phyloP scores from a whole-genome alignment of 2,113 vertebrate genomes.

The Sceloporus tristichus region DNA sequence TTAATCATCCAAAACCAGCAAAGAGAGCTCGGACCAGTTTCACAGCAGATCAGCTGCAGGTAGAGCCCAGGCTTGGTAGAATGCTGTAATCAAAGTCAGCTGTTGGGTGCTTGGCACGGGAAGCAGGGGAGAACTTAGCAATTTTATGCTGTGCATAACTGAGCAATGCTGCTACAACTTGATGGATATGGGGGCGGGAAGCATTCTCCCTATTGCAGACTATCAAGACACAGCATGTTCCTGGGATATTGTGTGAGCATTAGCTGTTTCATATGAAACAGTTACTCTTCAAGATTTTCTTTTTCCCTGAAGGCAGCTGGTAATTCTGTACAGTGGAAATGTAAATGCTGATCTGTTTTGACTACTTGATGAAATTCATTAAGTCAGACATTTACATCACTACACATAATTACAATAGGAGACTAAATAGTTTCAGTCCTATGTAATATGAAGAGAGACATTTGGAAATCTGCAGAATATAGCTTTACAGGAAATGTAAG shows the following conservation, averaged over 20 bases:
- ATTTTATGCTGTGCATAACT: neutral
- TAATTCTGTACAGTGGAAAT: constrained; percentile 54
- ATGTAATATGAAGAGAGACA: constrained; percentile 42
- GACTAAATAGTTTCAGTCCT: constrained; percentile 58
- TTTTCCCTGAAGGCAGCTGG: constrained; percentile 50
- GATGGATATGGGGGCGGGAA: constrained; percentile 6
- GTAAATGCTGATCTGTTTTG: constrained; percentile 52
- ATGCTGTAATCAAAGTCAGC: constrained; percentile 16
- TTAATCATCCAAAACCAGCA: constrained; percentile 93
- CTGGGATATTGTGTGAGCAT: constrained; percentile 54
- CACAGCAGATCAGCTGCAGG: constrained; percentile 98
- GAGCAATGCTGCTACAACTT: neutral
- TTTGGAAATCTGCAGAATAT: neutral
- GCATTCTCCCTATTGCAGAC: constrained; percentile 19
- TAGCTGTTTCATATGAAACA: constrained; percentile 56
- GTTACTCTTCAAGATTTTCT: constrained; percentile 47
- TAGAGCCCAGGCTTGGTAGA: constrained; percentile 60
- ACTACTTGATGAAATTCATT: constrained; percentile 51
- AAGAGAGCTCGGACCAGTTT: constrained; percentile 98
- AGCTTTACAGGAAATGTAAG: neutral
- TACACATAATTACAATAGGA: constrained; percentile 31
- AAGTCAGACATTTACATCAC: constrained; percentile 49
- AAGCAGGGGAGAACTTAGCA: neutral
- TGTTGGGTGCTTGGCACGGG: neutral
- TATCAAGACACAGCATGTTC: constrained; percentile 64